Base-by-base conservation (phyloP, 2,113 vertebrate species). In the Acinonyx jubatus region DNA sequence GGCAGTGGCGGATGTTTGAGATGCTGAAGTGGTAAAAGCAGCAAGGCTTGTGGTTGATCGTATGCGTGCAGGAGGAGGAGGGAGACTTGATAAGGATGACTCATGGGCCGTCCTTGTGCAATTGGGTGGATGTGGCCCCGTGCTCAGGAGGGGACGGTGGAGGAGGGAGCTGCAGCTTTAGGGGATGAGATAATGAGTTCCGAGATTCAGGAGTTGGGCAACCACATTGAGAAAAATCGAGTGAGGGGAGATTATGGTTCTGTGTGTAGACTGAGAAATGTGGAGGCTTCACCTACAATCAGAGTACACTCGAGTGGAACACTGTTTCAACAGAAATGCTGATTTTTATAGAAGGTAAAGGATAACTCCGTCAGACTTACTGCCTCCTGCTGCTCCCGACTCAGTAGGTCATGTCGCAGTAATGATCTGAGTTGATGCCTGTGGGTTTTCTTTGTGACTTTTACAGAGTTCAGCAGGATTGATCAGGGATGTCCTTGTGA, bases 321-420 rank as follows among this genome's bases (percentile, higher is more conserved):
- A 0, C 3, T 9, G 21, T 82, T 50, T 78, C 55, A 10, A 8
- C 36, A 52, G 73, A 80, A 88, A 36, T 27, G 55, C 76, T 12
- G 25, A 1, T n/a, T 27, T 27, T 66, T 25, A 1, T 9, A 41
- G 57, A 41, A 79, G 84, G n/a, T 19, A 8, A 7, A 25, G 23
- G 65, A 9, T 29, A 4, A 21, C 41, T 6, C 0, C 0, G 0
- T 14, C 18, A 0, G 2, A 18, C 48, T 6, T 57, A 23, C 8
- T 12, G 15, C 45, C 12, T 38, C n/a, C 7, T 4, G 0, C 45
- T 11, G 36, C 23, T 45, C 36, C 85, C 3, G n/a, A 33, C 41
- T 21, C 18, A 0, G 31, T 13, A 3, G 38, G 45, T 41, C 52
- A 11, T 12, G 21, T 68, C 55, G 9, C 25, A 9, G 45, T 4